Base-by-base conservation (phyloP, 2,113 vertebrate species). In the Arvicanthis niloticus region DNA sequence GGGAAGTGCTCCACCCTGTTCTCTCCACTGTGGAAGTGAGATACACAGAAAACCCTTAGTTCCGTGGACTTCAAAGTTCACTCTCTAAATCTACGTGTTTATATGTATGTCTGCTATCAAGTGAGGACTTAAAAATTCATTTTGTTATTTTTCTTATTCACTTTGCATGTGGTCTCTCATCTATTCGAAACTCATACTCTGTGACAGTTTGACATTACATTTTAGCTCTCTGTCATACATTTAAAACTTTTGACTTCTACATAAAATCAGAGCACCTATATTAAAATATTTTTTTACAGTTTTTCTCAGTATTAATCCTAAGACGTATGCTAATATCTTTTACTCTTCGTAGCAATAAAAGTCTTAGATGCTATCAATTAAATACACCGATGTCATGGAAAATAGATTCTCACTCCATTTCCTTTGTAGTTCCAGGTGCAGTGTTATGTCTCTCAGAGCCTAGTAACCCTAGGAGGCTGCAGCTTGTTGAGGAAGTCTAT, bases 401-500 rank as follows among this genome's bases (percentile, higher is more conserved):
- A 91, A 0, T 68, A 90, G 29, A 94, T 85, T 58, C 70, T 93
- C 95, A 89, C 21, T 82, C 0, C 76, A 96, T 45, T 95, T 97
- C 97, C 51, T 97, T 48, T 98, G 97, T 91, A 99, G 99, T 99
- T 99, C 96, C 98, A 98, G 98, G 96, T 98, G 51, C 98, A 99
- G 94, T 98, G 98, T 91, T 96, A 75, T 91, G 88, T 99, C 72
- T 98, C 97, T 13, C 89, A 98, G 89, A 98, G 88, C 0, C 97
- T 99, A 97, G 56, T 99, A 81, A 96, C 97, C 9, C 97, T 99
- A 82, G 99, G 99, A 91, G 98, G 93, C 90, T 99, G 99, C 98
- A 97, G 72, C 73, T 42, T 97, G 34, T 97, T 99, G 42, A 99
- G 98, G 96, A 97, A 98, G 89, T 97, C 99, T 65, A 97, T 99